Conservation (phyloP, 1,140 invertebrate species). For the Zaprionus lachaisei region DNA sequence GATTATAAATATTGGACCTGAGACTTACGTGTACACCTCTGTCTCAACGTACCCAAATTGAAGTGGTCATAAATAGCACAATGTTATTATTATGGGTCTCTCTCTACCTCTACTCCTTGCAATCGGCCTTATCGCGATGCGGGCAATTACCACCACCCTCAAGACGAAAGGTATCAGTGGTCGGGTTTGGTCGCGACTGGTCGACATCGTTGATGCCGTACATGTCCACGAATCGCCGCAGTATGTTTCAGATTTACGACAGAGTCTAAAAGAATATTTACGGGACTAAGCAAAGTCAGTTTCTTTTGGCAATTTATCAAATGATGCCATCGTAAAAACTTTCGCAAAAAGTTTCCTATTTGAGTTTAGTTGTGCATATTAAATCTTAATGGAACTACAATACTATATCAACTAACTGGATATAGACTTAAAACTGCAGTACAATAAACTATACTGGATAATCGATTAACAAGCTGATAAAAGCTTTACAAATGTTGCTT, state of each 20-base stretch:
- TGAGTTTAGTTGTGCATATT: too few species aligned
- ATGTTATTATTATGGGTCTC: slow-evolving; percentile 9
- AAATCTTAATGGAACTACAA: too few species aligned
- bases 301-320: slow-evolving; percentile 1
- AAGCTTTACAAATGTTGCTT: too few species aligned
- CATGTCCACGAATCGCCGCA: background rate
- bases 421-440: too few species aligned
- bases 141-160: slow-evolving; percentile 9
- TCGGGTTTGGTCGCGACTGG: background rate
- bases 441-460: too few species aligned
- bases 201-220: slow-evolving; percentile 19
- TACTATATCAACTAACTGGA: too few species aligned
- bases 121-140: slow-evolving; percentile 28
- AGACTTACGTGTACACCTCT: background rate
- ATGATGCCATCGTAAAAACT: background rate
- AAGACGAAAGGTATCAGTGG: slow-evolving; percentile 1
- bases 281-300: background rate
- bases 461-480: too few species aligned
- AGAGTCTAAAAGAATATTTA: background rate
- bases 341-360: too few species aligned
- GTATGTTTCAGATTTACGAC: background rate
- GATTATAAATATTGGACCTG: slow-evolving; percentile 15
- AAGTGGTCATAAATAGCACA: slow-evolving; percentile 44
- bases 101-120: background rate
- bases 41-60: slow-evolving; percentile 12